Evolutionary conservation across 2,888 invertebrate genomes (phyloP).

Genomic region (Holacanthella duospinosa): DNA sequence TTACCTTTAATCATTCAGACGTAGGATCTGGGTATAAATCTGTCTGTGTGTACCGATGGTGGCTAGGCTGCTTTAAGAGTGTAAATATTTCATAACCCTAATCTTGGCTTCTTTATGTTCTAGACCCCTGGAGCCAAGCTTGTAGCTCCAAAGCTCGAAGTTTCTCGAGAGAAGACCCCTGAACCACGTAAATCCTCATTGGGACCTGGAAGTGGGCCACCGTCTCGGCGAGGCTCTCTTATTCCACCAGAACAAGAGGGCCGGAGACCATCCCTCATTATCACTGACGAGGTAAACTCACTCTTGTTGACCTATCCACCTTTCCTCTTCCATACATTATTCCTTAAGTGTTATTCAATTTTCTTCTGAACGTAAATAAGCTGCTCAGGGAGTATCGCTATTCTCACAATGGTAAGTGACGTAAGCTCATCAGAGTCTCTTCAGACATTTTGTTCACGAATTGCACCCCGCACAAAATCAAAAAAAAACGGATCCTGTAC

Average conservation of each 20-base stretch:
- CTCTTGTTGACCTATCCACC: conserved; percentile 27
- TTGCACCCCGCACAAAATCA: too few relatives aligned
- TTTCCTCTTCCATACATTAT: too few relatives aligned
- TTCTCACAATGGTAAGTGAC: neutral
- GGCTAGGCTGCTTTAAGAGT: too few relatives aligned
- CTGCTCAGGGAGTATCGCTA: neutral
- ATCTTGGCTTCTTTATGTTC: neutral
- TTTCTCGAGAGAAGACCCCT: conserved; percentile 67
- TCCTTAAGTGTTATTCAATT: too few relatives aligned
- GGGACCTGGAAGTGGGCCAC: conserved; percentile 53
- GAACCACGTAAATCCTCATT: conserved; percentile 65
- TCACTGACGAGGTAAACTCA: conserved; percentile 82
- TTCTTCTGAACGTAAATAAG: neutral
- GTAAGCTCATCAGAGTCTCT: too few relatives aligned
- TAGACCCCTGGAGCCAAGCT: conserved; percentile 25
- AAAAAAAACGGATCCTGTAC: too few relatives aligned
- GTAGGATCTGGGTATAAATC: too few relatives aligned
- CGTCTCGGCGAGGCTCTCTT: conserved; percentile 70
- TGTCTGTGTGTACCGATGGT: too few relatives aligned
- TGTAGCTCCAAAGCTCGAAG: conserved; percentile 54
- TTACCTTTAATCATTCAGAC: too few relatives aligned
- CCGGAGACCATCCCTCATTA: conserved; percentile 77
- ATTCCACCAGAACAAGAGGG: conserved; percentile 71
- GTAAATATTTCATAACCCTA: conserved; percentile 6
- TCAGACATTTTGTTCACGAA: too few relatives aligned